A percentile compares a stretch with the other conserved stretches of the same genome.
Evolutionary conservation across 2,113 vertebrate genomes (phyloP).

Genomic region (Caloenas nicobarica): DNA sequence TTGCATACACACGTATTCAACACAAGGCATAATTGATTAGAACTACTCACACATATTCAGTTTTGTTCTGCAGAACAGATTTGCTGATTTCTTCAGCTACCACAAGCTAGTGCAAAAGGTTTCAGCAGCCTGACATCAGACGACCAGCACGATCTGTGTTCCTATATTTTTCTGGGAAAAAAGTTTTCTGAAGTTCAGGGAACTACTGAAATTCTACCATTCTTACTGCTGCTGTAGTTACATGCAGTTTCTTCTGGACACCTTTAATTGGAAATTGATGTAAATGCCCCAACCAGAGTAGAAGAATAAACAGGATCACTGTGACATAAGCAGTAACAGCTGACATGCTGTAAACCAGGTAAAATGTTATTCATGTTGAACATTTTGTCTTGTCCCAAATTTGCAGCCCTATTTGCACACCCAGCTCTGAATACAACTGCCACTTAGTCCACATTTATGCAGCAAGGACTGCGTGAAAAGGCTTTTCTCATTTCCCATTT

Average conservation of each 20-base stretch:
- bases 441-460: neutral
- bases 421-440: neutral
- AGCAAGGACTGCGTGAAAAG: neutral
- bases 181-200: neutral
- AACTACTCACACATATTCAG: neutral
- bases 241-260: neutral
- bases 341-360: neutral
- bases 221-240: neutral
- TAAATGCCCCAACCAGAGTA: neutral
- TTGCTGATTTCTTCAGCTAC: neutral
- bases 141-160: neutral
- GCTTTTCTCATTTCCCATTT: neutral
- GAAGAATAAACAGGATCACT: neutral
- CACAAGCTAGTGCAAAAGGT: neutral
- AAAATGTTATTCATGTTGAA: rapidly evolving
- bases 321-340: neutral
- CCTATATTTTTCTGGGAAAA: neutral
- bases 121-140: neutral
- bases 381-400: neutral
- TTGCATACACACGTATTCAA: neutral
- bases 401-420: neutral
- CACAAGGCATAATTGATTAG: neutral
- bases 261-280: neutral
- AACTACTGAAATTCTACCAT: neutral
- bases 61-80: neutral